Conservation (phyloP, 2,888 invertebrate species). For the Prosopocoilus inquinatus region DNA sequence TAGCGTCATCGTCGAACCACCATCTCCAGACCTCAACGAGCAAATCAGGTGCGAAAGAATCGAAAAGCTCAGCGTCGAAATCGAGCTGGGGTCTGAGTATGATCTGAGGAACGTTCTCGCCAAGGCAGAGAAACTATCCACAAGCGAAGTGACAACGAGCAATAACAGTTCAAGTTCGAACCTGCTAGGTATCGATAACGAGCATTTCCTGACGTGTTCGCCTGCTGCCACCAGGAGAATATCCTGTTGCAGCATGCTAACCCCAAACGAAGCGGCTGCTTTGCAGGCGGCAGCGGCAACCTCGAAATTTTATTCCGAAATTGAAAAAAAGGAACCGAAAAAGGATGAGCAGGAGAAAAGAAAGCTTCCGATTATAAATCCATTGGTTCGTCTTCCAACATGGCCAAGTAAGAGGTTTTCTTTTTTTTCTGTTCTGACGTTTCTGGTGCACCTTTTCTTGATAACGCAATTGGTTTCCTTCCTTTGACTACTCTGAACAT, state of each 20-base stretch:
- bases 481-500: too few species aligned
- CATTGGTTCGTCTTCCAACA: slow-evolving; percentile 79
- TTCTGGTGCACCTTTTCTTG: too few species aligned
- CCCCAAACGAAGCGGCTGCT: slow-evolving; percentile 64
- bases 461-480: too few species aligned
- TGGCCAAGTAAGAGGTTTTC: slow-evolving; percentile 70
- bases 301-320: slow-evolving; percentile 53
- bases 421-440: too few species aligned
- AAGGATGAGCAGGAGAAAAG: slow-evolving; percentile 56
- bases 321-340: slow-evolving; percentile 47
- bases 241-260: slow-evolving; percentile 86
- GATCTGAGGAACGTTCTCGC: slow-evolving; percentile 41
- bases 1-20: slow-evolving; percentile 72
- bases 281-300: slow-evolving; percentile 62
- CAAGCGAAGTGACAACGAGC: slow-evolving; percentile 43
- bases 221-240: slow-evolving; percentile 86
- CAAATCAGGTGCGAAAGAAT: slow-evolving; percentile 43
- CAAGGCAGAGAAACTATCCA: slow-evolving; percentile 42
- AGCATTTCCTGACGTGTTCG: slow-evolving; percentile 70
- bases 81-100: slow-evolving; percentile 43
- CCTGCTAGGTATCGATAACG: slow-evolving; percentile 56
- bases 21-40: slow-evolving; percentile 69
- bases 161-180: slow-evolving; percentile 41
- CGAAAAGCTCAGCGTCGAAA: slow-evolving; percentile 43
- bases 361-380: slow-evolving; percentile 87